Evolutionary conservation across 2,797 vertebrate species (phyloP), one percentile per base, ranked within the genome.

Genomic region (Denticeps clupeoides): DNA sequence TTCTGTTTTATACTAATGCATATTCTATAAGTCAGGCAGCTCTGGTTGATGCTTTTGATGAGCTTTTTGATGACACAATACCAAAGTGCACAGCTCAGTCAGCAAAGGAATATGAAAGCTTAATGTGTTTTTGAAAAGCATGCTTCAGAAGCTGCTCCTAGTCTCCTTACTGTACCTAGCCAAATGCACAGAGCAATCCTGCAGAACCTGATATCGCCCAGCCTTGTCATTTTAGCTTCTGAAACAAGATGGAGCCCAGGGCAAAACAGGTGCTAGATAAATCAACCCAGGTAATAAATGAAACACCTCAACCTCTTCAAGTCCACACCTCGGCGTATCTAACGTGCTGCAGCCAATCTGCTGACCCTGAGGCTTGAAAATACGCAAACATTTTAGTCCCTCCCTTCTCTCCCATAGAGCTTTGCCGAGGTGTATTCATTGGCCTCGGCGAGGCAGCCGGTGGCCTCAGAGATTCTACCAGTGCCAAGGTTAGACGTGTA

Each of bases 251-350:
- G 10, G 41, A n/a, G 25, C 28, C 38, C 31, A 33, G 47, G 42
- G 43, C 35, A 1, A 46, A 51, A 13, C 43, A 41, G 43, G 43
- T 41, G 43, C 4, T 41, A 22, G 33, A 43, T 45, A 42, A 46
- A 47, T 51, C 37, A 47, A 46, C 27, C 8, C 22, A 23, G 35
- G 35, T 22, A 32, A 33, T 42, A 51, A 51, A 41, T 57, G 16
- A 15, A 37, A 18, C 26, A 31, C 15, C 23, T 49, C 25, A 51
- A 32, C 23, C 6, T 38, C 35, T 40, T 18, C 12, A 40, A 45
- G 33, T 41, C 38, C n/a, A 31, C 18, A 29, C 12, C 19, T 32
- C 25, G 31, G 13, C 7, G 5, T 13, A 25, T 15, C 28, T 23
- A 11, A n/a, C 41, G 38, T 12, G 41, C 22, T 32, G 42, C 46